These are phyloP conservation scores for Poecile atricapillus DNA, from an alignment of 2,113 vertebrate species.

Conservation along the genomic window DNA sequence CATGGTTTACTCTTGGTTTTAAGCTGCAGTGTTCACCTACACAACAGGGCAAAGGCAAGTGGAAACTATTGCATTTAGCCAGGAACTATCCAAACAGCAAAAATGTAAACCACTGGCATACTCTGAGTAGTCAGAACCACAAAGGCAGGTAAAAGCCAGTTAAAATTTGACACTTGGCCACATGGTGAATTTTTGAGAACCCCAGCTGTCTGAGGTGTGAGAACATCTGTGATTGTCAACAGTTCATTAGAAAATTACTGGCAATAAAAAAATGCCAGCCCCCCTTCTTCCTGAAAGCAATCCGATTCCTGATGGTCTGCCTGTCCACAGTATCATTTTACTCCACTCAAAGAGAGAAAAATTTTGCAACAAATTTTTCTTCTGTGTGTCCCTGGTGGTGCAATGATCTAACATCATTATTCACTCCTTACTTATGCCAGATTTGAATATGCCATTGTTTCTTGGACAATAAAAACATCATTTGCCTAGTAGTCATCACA, in stretches of 20 bases:
- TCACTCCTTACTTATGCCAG: constrained; percentile 11
- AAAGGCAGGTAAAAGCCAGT: constrained; percentile 10
- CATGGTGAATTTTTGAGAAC: constrained; percentile 30
- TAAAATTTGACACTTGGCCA: constrained; percentile 25
- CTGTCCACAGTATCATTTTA: neutral
- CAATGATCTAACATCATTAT: constrained; percentile 34
- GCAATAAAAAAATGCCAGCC: constrained; percentile 31
- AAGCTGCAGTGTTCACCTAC: neutral
- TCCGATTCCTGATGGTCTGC: neutral
- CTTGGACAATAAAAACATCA: constrained; percentile 39
- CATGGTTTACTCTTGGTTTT: neutral
- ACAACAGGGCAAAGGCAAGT: neutral
- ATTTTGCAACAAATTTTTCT: constrained; percentile 16
- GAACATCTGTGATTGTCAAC: constrained; percentile 58
- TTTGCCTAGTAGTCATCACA: constrained; percentile 55
- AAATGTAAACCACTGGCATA: neutral
- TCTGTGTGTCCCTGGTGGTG: neutral
- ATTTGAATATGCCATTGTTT: constrained; percentile 65
- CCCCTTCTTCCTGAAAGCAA: neutral
- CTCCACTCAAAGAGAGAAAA: neutral
- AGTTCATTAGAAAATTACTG: constrained; percentile 55
- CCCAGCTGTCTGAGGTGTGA: constrained; percentile 51
- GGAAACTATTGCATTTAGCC: neutral
- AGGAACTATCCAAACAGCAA: neutral
- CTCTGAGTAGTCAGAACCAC: neutral